Evolutionary conservation across 2,113 vertebrate species (phyloP).

Genomic region (Tapirus terrestris): DNA sequence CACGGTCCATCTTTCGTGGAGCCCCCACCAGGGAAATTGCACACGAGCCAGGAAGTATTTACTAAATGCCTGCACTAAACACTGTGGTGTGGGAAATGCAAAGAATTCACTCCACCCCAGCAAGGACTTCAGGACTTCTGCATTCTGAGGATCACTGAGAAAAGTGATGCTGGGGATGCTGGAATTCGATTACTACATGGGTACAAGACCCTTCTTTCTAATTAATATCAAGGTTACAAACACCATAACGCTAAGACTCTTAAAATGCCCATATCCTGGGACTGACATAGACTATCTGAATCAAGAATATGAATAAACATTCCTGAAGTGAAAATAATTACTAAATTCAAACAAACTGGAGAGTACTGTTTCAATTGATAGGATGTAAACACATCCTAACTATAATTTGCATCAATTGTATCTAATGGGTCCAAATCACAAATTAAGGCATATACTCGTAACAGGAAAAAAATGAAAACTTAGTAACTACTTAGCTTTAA

Average conservation of each 20-base stretch:
- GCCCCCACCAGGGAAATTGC: background rate
- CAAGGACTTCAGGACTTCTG: background rate
- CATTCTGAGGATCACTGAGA: background rate
- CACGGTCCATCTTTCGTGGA: background rate
- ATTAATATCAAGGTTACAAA: background rate
- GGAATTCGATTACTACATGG: background rate
- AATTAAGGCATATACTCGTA: background rate
- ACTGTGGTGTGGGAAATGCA: background rate
- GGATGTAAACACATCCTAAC: background rate
- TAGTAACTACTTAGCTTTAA: background rate
- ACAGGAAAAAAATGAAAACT: background rate
- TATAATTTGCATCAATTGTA: background rate
- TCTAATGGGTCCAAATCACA: constrained; percentile 27
- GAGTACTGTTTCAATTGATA: constrained; percentile 43
- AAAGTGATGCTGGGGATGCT: background rate
- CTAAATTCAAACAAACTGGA: constrained; percentile 41
- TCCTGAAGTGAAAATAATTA: constrained; percentile 56
- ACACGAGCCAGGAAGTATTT: background rate
- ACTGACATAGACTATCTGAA: background rate
- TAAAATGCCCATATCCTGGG: background rate
- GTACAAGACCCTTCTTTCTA: background rate
- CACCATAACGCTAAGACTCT: background rate
- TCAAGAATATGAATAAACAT: constrained; percentile 26
- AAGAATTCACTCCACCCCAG: constrained; percentile 11
- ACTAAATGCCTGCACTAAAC: background rate